Base-by-base conservation (phyloP, 2,797 vertebrate species). In the Sparidentex hasta region DNA sequence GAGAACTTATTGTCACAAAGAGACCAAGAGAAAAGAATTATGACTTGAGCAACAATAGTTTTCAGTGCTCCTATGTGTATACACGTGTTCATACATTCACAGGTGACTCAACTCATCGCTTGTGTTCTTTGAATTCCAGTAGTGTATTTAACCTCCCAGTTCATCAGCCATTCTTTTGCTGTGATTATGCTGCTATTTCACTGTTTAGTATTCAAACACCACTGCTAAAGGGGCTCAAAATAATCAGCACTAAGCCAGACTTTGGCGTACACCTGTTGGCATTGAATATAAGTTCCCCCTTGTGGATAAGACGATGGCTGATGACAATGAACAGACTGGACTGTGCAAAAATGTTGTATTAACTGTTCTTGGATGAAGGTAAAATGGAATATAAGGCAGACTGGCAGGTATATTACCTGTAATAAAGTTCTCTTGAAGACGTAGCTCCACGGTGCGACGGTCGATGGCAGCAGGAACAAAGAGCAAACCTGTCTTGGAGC, bases 381-480 rank as follows among this genome's bases (percentile, higher is more conserved):
- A 41, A 56, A 44, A 78, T 43, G 6, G 41, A 61, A 64, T 23
- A 57, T 13, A 70, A n/a, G 11, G 41, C 44, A 43, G 16, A 38
- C 43, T 46, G 13, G 21, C n/a, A 57, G 7, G 18, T 23, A 6
- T 8, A 1, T 71, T 80, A 94, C 94, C 92, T 80, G 94, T 97
- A 82, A 98, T 97, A 81, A 97, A 98, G 92, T 97, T 98, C 67
- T 97, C 97, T 38, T 97, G 96, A 27, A 97, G 92, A 20, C 97
- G 92, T 0, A 97, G 95, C 80, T 98, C 97, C 43, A 97, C 97
- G 0, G 97, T 98, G 9, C 95, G 91, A 38, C 96, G 88, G 93
- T 98, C 96, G 8, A 97, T 97, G 18, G 95, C 95, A 4, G 94
- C 90, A n/a, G 97, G 97, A 54, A 98, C 96, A 21, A 97, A 98